Evolutionary conservation across 2,888 invertebrate genomes (phyloP), one percentile per base, ranked within the genome.

Genomic region (Eurytoma adleriae): DNA sequence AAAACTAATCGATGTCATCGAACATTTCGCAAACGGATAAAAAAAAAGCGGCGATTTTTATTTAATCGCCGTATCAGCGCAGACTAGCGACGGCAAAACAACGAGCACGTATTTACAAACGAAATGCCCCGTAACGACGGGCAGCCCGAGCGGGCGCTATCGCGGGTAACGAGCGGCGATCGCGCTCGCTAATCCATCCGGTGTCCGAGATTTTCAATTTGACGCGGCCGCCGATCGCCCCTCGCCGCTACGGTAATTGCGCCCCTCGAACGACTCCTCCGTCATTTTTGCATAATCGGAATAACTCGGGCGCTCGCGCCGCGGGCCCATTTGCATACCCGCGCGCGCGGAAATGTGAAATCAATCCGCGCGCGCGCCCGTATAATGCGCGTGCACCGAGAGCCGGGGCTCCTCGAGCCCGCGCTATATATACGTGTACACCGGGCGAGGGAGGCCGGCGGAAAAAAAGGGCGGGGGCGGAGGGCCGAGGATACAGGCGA

Each of bases 281-380:
- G 78, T 59, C 66, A 77, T 66, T 83, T 40, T 83, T 82, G 82
- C 84, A 85, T 84, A 83, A 84, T 84, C 79, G 68, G 79, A 83
- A 83, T 83, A 83, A 83, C 81, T 81, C 74, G 81, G 75, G 18
- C 59, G 73, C 50, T 61, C 13, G 68, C 59, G 77, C 61, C 61
- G 61, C 74, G 69, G 30, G 30, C 14, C 20, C 52, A 84, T 84
- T 85, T 85, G 81, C 85, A 83, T 84, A 85, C 82, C 83, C 84
- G 84, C 83, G 83, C 78, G 40, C 75, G 67, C 78, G 78, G 80
- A 85, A 86, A 84, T 83, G 83, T 83, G 83, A 84, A 84, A 85
- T 85, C 84, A 85, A 86, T 85, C 84, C 72, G 75, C 76, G 79
- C 81, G 75, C 79, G 82, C 81, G 80, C 40, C 40, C 83, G 64